These are phyloP conservation scores for Cerastis leucographa DNA, from an alignment of 2,888 invertebrate species.

Conservation along the genomic window DNA sequence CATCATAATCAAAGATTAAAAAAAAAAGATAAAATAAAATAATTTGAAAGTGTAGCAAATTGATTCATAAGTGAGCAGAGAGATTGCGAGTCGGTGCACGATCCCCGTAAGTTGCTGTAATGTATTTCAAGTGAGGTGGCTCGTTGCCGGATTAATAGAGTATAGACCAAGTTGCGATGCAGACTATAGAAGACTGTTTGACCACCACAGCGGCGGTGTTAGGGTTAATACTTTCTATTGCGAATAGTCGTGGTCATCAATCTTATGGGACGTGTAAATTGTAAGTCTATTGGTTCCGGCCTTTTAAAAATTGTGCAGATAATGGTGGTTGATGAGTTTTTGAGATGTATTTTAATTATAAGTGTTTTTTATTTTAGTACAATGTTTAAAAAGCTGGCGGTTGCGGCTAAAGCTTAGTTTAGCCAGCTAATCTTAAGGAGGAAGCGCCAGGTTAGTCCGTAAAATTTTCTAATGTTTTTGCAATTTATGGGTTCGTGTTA, in stretches of 20 bases:
- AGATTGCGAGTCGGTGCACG: constrained; percentile 73
- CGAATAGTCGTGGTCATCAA: constrained; percentile 2
- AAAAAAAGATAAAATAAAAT: constrained; percentile 63
- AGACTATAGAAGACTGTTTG: constrained; percentile 57
- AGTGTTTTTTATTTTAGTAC: not conserved
- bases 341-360: not conserved
- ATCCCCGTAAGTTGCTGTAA: constrained; percentile 72
- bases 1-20: constrained; percentile 25
- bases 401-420: not conserved
- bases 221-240: constrained; percentile 25
- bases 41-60: constrained; percentile 68
- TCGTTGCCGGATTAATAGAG: constrained; percentile 74
- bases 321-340: no score
- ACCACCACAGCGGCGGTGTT: constrained; percentile 22
- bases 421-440: no score
- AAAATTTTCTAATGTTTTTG: no score
- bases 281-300: not conserved
- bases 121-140: constrained; percentile 77
- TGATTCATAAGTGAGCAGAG: constrained; percentile 73
- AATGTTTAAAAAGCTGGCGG: no score
- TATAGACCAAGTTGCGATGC: constrained; percentile 64
- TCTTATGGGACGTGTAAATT: not conserved
- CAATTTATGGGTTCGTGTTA: no score
- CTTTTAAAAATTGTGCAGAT: not conserved
- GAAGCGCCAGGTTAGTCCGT: no score